Conservation (phyloP, 2,797 vertebrate genomes). For the Scolopax bukidnonensis region DNA sequence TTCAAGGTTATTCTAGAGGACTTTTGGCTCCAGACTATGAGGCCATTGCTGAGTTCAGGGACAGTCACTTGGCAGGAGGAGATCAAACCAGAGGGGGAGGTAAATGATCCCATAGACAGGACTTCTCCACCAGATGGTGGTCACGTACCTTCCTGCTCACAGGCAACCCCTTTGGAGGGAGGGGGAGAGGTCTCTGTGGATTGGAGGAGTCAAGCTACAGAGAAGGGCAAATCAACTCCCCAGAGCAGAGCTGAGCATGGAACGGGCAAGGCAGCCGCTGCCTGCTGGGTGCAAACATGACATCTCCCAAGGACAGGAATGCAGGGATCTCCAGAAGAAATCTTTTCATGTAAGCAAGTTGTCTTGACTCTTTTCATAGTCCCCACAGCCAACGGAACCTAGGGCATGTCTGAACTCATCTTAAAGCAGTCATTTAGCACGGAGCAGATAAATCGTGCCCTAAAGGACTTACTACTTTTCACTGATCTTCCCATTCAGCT, state of each 20-base stretch:
- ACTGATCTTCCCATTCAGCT: background rate
- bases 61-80: background rate
- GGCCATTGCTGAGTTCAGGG: background rate
- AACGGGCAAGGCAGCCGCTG: background rate
- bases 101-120: background rate
- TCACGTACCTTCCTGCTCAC: background rate
- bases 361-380: background rate
- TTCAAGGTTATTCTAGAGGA: background rate
- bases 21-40: background rate
- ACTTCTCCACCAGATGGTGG: constrained; percentile 56
- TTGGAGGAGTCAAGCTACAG: background rate
- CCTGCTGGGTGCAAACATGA: background rate
- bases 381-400: background rate
- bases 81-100: background rate
- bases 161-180: background rate
- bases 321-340: background rate
- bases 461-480: background rate
- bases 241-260: background rate
- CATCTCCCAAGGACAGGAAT: background rate
- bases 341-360: background rate
- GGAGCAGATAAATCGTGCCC: background rate
- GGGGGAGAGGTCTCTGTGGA: background rate
- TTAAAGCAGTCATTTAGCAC: background rate
- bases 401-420: background rate
- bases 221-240: background rate